These are phyloP conservation scores for Amphipoea oculea DNA, from an alignment of 2,888 invertebrate species.

Conservation along the genomic window DNA sequence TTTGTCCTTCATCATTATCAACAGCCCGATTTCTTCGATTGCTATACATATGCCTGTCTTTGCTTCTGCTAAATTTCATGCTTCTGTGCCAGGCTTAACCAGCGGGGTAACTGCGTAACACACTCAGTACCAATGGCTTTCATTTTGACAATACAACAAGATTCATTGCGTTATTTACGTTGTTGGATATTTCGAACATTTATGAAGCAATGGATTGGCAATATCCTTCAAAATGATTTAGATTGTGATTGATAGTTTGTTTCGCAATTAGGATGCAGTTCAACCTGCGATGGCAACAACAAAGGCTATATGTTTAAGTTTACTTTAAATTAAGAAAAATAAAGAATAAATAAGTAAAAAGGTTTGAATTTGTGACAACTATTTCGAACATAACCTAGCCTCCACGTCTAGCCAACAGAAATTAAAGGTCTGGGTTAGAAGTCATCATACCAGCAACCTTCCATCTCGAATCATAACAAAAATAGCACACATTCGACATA, in stretches of 20 bases:
- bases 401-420: constrained; percentile 1
- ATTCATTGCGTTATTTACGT: background rate
- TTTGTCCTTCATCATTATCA: background rate
- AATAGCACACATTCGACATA: constrained; percentile 5
- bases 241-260: background rate
- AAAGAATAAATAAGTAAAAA: background rate
- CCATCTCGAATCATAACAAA: constrained; percentile 9
- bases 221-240: background rate
- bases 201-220: background rate
- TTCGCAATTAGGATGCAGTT: background rate
- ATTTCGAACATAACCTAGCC: background rate
- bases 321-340: background rate
- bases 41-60: background rate
- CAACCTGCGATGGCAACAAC: background rate
- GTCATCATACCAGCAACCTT: constrained; percentile 17
- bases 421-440: constrained; percentile 28
- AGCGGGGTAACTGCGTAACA: background rate
- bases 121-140: background rate
- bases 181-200: background rate
- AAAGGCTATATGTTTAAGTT: background rate
- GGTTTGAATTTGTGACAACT: background rate
- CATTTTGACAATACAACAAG: background rate
- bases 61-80: background rate
- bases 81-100: background rate
- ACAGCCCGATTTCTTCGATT: background rate